Evolutionary conservation across 1,140 invertebrate species (phyloP), one percentile per base, ranked within the genome.

Genomic region (Carposina sasakii): DNA sequence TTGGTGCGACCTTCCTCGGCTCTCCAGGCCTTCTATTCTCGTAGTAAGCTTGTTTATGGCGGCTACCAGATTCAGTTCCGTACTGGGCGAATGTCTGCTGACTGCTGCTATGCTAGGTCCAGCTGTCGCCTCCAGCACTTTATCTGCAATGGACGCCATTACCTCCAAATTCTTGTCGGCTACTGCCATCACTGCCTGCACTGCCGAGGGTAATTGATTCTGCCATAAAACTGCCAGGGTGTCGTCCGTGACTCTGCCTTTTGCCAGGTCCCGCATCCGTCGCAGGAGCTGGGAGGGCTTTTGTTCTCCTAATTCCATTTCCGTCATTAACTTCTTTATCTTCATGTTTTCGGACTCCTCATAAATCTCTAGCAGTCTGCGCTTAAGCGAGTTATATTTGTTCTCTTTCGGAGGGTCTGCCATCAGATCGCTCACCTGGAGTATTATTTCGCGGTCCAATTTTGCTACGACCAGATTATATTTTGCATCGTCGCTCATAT

Each of bases 251-350:
- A 39, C 8, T 9, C 13, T 19, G 36, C 22, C 20, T 21, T 13
- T 20, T 9, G 36, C 17, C 19, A 39, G 36, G 9, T 39, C 36
- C 10, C 22, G 20, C 36, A 39, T 39, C 5, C 36, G 17, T n/a
- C 20, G 20, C 2, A 39, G 19, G n/a, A 39, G 36, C 19, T 39
- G 36, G 8, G 36, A 39, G 2, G 36, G 36, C 13, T 15, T 19
- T 15, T 45, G 41, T 8, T 43, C 41, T 15, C 41, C 41, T 10
- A 43, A 30, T 4, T 43, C 41, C 41, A 43, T 43, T 8, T 43
- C 41, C 0, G 5, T 12, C 41, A 43, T 17, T 16, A 43, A 16
- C 20, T 30, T 43, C n/a, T 43, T 12, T 16, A 30, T 43, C 21
- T 43, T 13, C 12, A 15, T 2, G 12, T 16, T 16, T 28, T 30